Evolutionary conservation across 1,140 invertebrate species (phyloP), one percentile per base, ranked within the genome.

Genomic region (Camponotus floridanus): DNA sequence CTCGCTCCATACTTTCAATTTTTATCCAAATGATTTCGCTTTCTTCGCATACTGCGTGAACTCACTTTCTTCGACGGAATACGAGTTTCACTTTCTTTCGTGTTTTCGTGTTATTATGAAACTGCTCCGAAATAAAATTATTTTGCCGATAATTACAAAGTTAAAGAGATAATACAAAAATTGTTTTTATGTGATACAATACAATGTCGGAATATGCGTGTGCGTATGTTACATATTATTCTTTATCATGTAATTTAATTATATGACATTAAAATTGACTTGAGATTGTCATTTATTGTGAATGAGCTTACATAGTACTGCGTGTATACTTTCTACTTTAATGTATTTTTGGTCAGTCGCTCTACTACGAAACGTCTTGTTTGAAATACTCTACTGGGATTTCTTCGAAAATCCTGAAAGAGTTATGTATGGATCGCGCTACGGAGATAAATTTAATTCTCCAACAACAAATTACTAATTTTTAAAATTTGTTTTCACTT

Each of bases 1-100:
- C 64, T 39, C 62, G 5, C 31, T 3, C 0, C 2, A 45, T 3
- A 57, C 78, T 62, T 79, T 76, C 57, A 31, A 21, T 84, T 51
- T 70, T 84, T 71, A 15, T 42, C 15, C 5, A 65, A 55, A 68
- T 13, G 11, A 36, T 68, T 81, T 81, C 55, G 33, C 67, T 81
- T 86, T 71, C 57, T 62, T 88, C 48, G 5, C 9, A 26, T 26
- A 9, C 26, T 8, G 9, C 9, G 21, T 15, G 21, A 73, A 73
- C 59, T 86, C 78, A 62, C 84, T 84, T 88, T 86, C 78, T 80
- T 78, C 45, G 59, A 21, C 36, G 51, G 31, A 21, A 39, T n/a
- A 48, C 21, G 48, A 51, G 33, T 88, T 59, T 86, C 83, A 64
- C 83, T 88, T 89, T 89, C 83, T 81, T 26, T 88, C 76, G 39